Evolutionary conservation across 2,888 invertebrate species (phyloP).

Genomic region (Eledona agricola): DNA sequence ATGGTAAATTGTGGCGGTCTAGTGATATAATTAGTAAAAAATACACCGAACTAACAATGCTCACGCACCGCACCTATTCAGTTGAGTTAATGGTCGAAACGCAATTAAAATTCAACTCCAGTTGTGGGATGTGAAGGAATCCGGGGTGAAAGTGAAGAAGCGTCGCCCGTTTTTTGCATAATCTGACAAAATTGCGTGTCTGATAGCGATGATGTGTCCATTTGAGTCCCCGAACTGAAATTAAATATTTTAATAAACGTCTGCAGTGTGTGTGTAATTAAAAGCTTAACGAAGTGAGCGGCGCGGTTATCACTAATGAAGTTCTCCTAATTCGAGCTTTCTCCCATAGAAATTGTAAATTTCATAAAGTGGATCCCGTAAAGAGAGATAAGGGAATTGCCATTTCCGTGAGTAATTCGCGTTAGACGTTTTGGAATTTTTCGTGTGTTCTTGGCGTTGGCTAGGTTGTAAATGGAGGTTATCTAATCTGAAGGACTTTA

Average conservation of each 20-base stretch:
- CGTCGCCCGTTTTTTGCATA: conserved; percentile 32
- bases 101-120: conserved; percentile 19
- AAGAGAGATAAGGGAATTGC: conserved; percentile 31
- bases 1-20: too few species aligned
- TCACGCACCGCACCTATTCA: too few species aligned
- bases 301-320: conserved; percentile 58
- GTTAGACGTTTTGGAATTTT: too few species aligned
- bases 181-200: conserved; percentile 42
- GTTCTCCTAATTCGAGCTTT: conserved; percentile 54
- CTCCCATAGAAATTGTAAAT: conserved; percentile 34
- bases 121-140: conserved; percentile 11
- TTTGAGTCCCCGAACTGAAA: conserved; percentile 48
- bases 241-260: conserved; percentile 59
- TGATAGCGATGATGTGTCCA: conserved; percentile 50
- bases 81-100: too few species aligned
- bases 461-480: conserved; percentile 56
- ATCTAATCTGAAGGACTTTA: conserved; percentile 59
- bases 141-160: conserved; percentile 11
- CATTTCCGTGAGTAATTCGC: conserved; percentile 21
- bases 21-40: too few species aligned
- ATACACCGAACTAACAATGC: too few species aligned
- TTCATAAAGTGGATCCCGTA: conserved; percentile 21
- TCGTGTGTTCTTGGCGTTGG: conserved; percentile 54
- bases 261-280: conserved; percentile 54
- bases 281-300: conserved; percentile 55